These are phyloP conservation scores for Enteromius thamalakanensis DNA, from an alignment of 2,797 vertebrate species.

Conservation along the genomic window DNA sequence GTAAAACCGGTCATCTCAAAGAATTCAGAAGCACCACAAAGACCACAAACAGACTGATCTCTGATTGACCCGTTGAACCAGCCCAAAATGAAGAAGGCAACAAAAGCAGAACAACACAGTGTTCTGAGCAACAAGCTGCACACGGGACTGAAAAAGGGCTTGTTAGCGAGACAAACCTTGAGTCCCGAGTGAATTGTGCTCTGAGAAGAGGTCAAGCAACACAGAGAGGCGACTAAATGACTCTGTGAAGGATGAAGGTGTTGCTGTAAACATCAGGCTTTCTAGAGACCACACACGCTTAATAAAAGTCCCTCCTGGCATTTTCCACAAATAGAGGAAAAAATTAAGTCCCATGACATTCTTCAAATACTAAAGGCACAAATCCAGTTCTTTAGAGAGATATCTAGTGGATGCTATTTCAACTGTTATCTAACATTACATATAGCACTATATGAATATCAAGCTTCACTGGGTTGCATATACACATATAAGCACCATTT, in stretches of 20 bases:
- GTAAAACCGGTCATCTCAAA: background rate
- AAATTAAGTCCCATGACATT: background rate
- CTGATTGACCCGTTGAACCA: background rate
- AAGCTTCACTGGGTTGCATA: background rate
- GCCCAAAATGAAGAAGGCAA: background rate
- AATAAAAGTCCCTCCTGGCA: background rate
- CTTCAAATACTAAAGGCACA: background rate
- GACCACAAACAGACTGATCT: background rate
- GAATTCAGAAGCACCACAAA: background rate
- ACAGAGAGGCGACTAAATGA: background rate
- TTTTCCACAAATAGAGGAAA: background rate
- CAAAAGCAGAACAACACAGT: background rate
- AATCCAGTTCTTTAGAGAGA: background rate
- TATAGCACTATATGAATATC: background rate
- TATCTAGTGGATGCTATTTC: background rate
- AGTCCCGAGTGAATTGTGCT: background rate
- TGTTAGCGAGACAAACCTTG: background rate
- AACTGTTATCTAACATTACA: background rate
- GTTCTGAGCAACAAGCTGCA: background rate
- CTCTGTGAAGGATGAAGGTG: background rate
- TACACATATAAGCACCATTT: background rate
- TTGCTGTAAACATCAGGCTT: conserved; percentile 7
- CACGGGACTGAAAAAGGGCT: background rate
- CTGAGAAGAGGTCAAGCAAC: background rate
- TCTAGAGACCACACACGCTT: background rate